phyloP scores from a whole-genome alignment of 1,140 invertebrate species.

The Lepidurus arcticus region DNA sequence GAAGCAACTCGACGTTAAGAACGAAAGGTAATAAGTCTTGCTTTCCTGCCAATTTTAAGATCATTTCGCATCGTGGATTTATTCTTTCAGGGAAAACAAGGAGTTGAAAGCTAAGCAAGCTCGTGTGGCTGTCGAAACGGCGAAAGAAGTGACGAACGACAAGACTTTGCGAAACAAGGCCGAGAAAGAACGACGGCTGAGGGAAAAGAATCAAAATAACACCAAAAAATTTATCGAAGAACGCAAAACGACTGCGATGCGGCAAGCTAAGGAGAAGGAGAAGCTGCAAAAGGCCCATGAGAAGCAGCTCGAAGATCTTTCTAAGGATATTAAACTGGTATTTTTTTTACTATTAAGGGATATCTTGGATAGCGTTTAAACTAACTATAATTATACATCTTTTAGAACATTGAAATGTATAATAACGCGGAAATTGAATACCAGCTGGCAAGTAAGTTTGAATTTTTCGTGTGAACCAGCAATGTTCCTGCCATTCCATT shows the following conservation, averaged over 20 bases:
- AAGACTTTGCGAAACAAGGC: constrained; percentile 95
- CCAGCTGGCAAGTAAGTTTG: constrained; percentile 78
- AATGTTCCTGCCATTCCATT: constrained; percentile 3
- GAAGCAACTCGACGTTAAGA: constrained; percentile 80
- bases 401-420: constrained; percentile 85
- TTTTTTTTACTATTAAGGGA: constrained; percentile 30
- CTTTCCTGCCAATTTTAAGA: constrained; percentile 25
- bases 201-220: constrained; percentile 98
- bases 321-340: constrained; percentile 86
- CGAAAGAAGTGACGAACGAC: constrained; percentile 89
- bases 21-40: constrained; percentile 63
- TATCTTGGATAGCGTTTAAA: not conserved
- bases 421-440: constrained; percentile 91
- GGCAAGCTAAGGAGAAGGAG: constrained; percentile 89
- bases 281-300: constrained; percentile 85
- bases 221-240: constrained; percentile 99
- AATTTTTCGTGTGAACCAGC: constrained; percentile 77
- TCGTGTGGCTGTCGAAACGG: constrained; percentile 93
- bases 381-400: constrained; percentile 44
- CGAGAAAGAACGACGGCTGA: constrained; percentile 84
- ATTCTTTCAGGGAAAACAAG: constrained; percentile 73
- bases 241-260: constrained; percentile 74
- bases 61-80: not conserved
- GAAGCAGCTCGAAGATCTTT: constrained; percentile 83
- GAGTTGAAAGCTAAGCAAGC: constrained; percentile 94